Evolutionary conservation across 2,797 vertebrate genomes (phyloP).

Genomic region (Acanthurus lineatus): DNA sequence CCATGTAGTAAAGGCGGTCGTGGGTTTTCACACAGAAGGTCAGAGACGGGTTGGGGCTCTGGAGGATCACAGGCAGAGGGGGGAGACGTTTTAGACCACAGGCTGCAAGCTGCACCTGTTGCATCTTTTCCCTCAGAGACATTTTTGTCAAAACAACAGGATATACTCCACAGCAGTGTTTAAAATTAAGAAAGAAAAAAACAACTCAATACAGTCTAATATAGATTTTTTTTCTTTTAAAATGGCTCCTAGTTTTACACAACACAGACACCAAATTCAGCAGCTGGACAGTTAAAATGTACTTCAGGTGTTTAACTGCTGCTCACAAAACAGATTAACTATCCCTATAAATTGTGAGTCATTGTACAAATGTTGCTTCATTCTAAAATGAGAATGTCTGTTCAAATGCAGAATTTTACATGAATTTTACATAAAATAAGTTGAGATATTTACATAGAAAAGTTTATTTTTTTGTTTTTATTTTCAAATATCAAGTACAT

Average conservation of each 20-base stretch:
- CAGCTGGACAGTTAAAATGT: slow-evolving; percentile 3
- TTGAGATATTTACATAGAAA: not conserved
- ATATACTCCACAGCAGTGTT: not conserved
- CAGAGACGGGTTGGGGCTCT: slow-evolving; percentile 95
- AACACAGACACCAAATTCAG: not conserved
- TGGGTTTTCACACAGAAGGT: slow-evolving; percentile 99
- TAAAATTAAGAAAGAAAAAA: not conserved
- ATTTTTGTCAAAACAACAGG: not conserved
- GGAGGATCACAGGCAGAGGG: slow-evolving; percentile 39
- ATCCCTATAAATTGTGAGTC: not conserved
- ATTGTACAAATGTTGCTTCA: not conserved
- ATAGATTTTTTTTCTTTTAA: too few relatives aligned
- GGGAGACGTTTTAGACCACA: slow-evolving; percentile 25
- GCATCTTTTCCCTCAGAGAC: slow-evolving; percentile 54
- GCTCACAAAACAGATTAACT: not conserved
- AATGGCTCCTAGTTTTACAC: too few relatives aligned
- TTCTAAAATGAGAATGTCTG: not conserved
- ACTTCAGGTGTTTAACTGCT: not conserved
- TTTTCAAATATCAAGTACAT: not conserved
- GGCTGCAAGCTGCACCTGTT: slow-evolving; percentile 69
- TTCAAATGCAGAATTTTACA: not conserved
- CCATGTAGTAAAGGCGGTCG: slow-evolving; percentile 97
- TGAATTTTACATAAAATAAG: not conserved
- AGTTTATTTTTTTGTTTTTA: too few relatives aligned
- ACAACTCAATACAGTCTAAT: not conserved